Conservation (phyloP, 2,113 vertebrate species). For the Megalops atlanticus region DNA sequence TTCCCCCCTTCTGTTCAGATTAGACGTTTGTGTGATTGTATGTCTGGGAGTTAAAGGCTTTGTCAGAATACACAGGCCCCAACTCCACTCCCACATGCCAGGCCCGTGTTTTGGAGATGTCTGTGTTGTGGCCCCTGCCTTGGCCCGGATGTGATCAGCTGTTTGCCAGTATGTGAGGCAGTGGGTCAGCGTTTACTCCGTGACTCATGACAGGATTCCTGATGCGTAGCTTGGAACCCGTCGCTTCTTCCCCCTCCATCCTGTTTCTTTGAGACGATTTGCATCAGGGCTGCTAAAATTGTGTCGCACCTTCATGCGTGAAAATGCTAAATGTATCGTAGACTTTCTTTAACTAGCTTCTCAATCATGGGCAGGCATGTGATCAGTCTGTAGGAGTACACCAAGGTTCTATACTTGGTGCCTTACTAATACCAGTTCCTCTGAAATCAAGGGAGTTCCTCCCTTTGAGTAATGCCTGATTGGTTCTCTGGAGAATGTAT, state of each 20-base stretch:
- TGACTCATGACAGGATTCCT: slow-evolving; percentile 60
- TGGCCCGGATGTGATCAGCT: slow-evolving; percentile 60
- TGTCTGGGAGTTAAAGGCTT: not conserved
- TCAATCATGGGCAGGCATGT: too few species aligned
- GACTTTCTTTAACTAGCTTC: too few species aligned
- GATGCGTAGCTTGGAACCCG: slow-evolving; percentile 50
- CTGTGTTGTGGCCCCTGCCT: slow-evolving; percentile 50
- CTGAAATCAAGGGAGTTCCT: not conserved
- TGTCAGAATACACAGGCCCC: too few species aligned
- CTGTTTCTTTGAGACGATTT: not conserved
- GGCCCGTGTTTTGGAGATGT: too few species aligned
- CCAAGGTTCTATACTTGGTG: not conserved
- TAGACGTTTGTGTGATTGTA: not conserved
- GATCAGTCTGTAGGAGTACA: not conserved
- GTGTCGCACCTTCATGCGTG: too few species aligned
- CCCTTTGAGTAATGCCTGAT: not conserved
- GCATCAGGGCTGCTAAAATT: too few species aligned
- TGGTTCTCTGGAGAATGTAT: not conserved
- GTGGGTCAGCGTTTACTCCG: slow-evolving; percentile 54
- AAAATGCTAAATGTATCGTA: too few species aligned
- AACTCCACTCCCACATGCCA: slow-evolving; percentile 26
- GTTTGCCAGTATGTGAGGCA: slow-evolving; percentile 52
- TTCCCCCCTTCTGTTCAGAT: not conserved
- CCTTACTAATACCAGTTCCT: not conserved
- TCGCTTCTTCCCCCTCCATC: not conserved